Conservation (phyloP, 2,113 vertebrate genomes). For the Gallinago media region DNA sequence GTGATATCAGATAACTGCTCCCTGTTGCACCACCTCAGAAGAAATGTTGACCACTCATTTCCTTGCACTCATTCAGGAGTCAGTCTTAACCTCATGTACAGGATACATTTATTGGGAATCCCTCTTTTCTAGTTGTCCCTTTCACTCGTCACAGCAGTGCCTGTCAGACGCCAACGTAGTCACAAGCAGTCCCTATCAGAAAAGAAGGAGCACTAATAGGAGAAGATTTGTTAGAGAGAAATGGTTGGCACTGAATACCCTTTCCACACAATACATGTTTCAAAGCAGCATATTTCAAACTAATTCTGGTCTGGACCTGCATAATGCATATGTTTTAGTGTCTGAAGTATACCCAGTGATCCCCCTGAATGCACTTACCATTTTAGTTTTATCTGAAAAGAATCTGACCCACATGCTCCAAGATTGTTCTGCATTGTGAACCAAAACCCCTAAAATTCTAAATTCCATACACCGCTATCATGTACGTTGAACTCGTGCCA, state of each 20-base stretch:
- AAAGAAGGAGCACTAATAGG: neutral
- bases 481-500: neutral
- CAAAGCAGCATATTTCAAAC: neutral
- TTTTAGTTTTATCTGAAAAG: neutral
- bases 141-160: neutral
- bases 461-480: neutral
- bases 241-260: neutral
- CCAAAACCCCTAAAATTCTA: neutral
- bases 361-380: neutral
- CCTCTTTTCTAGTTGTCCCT: neutral
- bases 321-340: neutral
- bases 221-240: neutral
- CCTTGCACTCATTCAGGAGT: neutral
- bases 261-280: neutral
- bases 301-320: neutral
- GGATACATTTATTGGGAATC: neutral
- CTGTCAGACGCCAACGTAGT: neutral
- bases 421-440: neutral
- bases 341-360: neutral
- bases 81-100: neutral
- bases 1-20: neutral
- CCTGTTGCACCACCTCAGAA: neutral
- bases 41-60: rapidly evolving
- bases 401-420: neutral
- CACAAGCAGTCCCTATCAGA: neutral